phyloP scores from a whole-genome alignment of 1,140 invertebrate species.

The Anastrepha ludens region DNA sequence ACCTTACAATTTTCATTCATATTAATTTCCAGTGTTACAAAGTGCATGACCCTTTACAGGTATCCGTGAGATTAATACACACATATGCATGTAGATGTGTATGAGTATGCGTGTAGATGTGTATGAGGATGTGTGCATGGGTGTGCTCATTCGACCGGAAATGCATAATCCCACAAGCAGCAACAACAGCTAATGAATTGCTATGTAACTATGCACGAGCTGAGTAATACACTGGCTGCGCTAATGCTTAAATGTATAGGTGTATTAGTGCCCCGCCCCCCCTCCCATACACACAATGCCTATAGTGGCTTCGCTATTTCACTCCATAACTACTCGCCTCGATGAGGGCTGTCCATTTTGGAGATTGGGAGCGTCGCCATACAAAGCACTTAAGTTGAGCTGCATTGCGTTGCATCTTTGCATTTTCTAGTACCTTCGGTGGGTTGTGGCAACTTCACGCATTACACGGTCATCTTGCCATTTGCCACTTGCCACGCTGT shows the following conservation, averaged over 20 bases:
- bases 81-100: background rate
- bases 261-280: background rate
- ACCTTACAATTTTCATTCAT: too few species aligned
- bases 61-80: background rate
- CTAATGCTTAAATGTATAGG: background rate
- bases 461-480: slow-evolving; percentile 14
- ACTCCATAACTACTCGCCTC: background rate
- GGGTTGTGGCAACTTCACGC: slow-evolving; percentile 9
- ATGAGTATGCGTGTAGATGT: background rate
- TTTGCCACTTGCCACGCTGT: background rate
- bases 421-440: slow-evolving; percentile 26
- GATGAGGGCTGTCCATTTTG: slow-evolving; percentile 11
- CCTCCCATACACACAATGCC: background rate
- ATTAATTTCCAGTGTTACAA: too few species aligned
- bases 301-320: background rate
- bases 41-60: background rate
- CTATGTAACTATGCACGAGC: background rate
- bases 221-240: background rate
- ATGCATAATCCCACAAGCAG: slow-evolving; percentile 13
- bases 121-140: background rate
- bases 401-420: slow-evolving; percentile 34
- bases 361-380: background rate
- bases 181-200: slow-evolving; percentile 16
- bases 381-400: slow-evolving; percentile 48
- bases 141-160: slow-evolving; percentile 17